Percentiles rank a stretch among this genome's conserved stretches.
Evolutionary conservation across 64 coral and sea anemone species (phyloP).

Genomic region (Hydrozoanthus tunicans): DNA sequence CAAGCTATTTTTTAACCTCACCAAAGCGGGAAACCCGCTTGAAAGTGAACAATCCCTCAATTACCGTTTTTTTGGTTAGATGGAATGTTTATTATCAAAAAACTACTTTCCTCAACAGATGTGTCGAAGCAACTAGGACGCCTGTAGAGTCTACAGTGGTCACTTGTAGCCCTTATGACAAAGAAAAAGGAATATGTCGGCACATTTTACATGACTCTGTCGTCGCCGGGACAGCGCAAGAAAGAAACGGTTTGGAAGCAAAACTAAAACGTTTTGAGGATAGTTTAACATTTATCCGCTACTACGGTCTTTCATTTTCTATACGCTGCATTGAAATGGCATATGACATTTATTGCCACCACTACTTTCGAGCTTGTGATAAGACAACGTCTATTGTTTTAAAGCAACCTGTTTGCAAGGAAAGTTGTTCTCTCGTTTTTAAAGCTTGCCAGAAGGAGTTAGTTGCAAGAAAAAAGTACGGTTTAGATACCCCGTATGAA

Average conservation of each 20-base stretch:
- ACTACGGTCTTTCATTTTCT: background rate
- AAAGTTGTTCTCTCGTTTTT: slow-evolving; percentile 1
- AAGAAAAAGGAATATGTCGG: background rate
- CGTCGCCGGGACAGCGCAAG: background rate
- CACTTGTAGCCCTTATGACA: background rate
- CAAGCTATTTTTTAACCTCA: too few relatives aligned
- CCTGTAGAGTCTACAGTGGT: background rate
- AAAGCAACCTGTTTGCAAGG: slow-evolving; percentile 26
- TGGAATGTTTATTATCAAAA: background rate
- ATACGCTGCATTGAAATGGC: background rate
- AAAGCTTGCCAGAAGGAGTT: slow-evolving; percentile 28
- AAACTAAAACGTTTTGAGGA: background rate
- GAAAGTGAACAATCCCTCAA: too few relatives aligned
- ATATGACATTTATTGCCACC: slow-evolving; percentile 23
- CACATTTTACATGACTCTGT: background rate
- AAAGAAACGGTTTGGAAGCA: background rate
- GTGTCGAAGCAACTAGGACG: background rate
- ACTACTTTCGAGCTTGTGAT: slow-evolving; percentile 32
- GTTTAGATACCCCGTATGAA: slow-evolving; percentile 1
- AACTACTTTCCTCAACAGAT: background rate
- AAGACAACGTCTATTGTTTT: background rate
- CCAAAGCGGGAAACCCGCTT: too few relatives aligned
- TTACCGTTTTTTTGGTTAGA: background rate
- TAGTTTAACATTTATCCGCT: background rate
- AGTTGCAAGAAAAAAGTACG: background rate